phyloP scores from a whole-genome alignment of 2,797 vertebrate species.

The Falco cherrug region DNA sequence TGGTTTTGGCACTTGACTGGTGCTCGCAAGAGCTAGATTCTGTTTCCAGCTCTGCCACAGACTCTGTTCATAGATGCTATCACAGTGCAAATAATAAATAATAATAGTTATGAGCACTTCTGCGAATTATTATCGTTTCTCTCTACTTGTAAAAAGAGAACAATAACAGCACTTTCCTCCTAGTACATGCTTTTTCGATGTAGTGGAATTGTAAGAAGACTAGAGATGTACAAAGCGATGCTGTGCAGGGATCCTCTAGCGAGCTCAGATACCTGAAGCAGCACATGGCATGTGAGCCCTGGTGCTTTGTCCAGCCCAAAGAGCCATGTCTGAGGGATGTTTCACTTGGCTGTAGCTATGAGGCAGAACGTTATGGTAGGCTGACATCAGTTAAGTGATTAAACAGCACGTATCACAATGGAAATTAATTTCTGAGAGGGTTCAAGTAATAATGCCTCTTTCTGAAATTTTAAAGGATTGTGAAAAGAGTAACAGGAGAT shows the following conservation, averaged over 20 bases:
- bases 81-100: slow-evolving; percentile 56
- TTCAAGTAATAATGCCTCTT: neutral
- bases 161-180: neutral
- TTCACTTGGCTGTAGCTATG: neutral
- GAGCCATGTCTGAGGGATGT: neutral
- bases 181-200: neutral
- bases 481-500: neutral
- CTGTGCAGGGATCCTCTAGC: neutral
- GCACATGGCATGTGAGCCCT: fast-evolving
- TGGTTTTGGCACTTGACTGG: slow-evolving; percentile 64
- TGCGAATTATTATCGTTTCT: slow-evolving; percentile 36
- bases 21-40: slow-evolving; percentile 46
- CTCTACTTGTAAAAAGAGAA: neutral
- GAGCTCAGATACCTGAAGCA: neutral
- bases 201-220: neutral
- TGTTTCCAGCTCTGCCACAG: slow-evolving; percentile 56
- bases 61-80: slow-evolving; percentile 56
- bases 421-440: neutral
- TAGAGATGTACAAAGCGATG: neutral
- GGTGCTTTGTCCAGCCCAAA: neutral
- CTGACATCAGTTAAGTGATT: neutral
- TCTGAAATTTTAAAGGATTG: neutral
- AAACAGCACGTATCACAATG: neutral
- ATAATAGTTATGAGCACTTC: slow-evolving; percentile 36
- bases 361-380: neutral